phyloP scores from a whole-genome alignment of 2,888 invertebrate genomes.

The Caradrina kadenii region DNA sequence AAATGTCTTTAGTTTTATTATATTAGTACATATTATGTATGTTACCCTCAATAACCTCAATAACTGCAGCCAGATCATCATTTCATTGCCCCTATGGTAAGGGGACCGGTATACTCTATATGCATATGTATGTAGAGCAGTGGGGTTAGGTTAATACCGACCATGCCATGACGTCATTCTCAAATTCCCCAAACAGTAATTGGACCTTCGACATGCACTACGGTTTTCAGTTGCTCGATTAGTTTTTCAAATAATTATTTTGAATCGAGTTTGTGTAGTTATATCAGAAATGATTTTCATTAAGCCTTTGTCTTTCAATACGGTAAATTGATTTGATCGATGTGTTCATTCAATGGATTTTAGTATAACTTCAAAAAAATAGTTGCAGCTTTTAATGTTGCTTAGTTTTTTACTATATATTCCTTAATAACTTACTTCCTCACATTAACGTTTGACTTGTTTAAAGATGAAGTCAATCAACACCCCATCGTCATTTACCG shows the following conservation, averaged over 20 bases:
- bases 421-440: background rate
- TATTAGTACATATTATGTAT: background rate
- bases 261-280: background rate
- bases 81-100: constrained; percentile 6
- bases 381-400: background rate
- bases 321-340: background rate
- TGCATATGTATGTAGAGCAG: constrained; percentile 6
- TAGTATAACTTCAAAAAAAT: background rate
- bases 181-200: constrained; percentile 56
- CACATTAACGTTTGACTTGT: background rate
- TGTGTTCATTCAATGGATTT: background rate
- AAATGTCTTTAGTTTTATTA: too few relatives aligned
- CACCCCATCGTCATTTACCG: background rate
- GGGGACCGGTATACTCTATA: constrained; percentile 3
- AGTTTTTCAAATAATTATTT: constrained; percentile 17
- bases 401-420: background rate
- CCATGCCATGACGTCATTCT: constrained; percentile 54
- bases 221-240: constrained; percentile 13
- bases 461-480: constrained; percentile 7
- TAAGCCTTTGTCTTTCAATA: background rate
- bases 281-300: background rate
- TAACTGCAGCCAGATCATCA: background rate
- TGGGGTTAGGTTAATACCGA: constrained; percentile 45
- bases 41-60: background rate
- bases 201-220: constrained; percentile 20